Base-by-base conservation (phyloP, 2,797 vertebrate genomes). In the Hirundo rustica region DNA sequence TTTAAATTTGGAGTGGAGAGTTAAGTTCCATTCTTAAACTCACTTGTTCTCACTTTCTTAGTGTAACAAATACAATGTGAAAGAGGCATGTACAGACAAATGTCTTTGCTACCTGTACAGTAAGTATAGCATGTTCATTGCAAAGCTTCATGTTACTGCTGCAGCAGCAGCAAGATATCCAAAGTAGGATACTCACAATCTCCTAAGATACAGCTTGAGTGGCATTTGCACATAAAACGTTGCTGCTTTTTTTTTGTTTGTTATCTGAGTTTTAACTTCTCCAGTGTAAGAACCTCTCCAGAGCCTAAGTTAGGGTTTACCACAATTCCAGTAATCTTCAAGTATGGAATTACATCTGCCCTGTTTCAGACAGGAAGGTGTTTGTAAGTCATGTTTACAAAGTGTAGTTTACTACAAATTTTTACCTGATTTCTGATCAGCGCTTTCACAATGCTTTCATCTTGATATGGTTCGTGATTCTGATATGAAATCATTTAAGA, bases 401-500 rank as follows among this genome's bases (percentile, higher is more conserved):
- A 95, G 77, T 82, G 36, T 86, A 97, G 64, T 92, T 91, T 93
- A 95, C 85, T 89, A 92, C 85, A 85, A 32, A 68, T 89, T 93
- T 96, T 96, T 93, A 92, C 90, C 87, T 89, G 86, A 91, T 88
- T 97, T 95, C 91, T 81, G 86, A 95, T 66, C 85, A 75, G 79
- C 18, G 73, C 88, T 97, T 95, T 96, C 91, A 82, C 88, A 85
- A 83, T 94, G 92, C 92, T 97, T 96, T 96, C 83, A 96, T 92
- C 92, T 91, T 93, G 82, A 25, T 96, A 86, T 87, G 81, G 89
- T 96, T 96, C 94, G 95, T 98, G 96, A 97, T 98, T 97, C 98
- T 98, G 97, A 97, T 97, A 98, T 97, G 91, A 97, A 97, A 98
- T 98, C 95, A 98, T 98, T 96, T 98, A 96, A 98, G 97, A 98